Evolutionary conservation across 1,140 invertebrate genomes (phyloP).

Genomic region (Anagrus nilaparvatae): DNA sequence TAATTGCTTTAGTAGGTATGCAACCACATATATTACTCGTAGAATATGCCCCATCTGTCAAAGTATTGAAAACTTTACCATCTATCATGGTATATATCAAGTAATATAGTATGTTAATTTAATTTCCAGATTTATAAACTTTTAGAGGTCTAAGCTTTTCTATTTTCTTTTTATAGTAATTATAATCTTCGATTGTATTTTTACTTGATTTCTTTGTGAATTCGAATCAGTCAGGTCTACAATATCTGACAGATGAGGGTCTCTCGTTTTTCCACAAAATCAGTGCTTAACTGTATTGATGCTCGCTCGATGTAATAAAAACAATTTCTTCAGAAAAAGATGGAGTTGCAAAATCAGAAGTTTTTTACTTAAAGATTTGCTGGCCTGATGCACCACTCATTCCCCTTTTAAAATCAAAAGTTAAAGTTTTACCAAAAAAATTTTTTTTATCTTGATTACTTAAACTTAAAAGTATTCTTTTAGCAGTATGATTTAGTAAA

Average conservation of each 20-base stretch:
- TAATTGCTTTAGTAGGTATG: no score
- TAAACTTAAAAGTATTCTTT: background rate
- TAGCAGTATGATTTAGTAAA: background rate
- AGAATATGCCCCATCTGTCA: background rate
- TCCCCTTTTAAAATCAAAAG: background rate
- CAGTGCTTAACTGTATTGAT: background rate
- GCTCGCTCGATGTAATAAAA: background rate
- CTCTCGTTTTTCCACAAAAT: background rate
- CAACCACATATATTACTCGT: background rate
- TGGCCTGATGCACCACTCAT: background rate
- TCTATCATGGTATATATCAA: slow-evolving; percentile 16
- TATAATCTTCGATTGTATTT: slow-evolving; percentile 3
- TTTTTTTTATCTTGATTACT: background rate
- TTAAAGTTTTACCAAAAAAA: background rate
- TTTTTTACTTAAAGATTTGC: background rate
- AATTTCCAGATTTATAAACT: no score
- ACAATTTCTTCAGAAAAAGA: background rate
- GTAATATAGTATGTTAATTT: slow-evolving; percentile 9
- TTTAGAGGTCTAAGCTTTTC: background rate
- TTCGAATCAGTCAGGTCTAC: slow-evolving; percentile 17
- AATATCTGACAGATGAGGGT: slow-evolving; percentile 14
- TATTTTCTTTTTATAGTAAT: slow-evolving; percentile 5
- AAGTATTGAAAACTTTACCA: slow-evolving; percentile 13
- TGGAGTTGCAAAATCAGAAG: background rate
- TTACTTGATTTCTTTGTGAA: slow-evolving; percentile 15